Base-by-base conservation (phyloP, 2,888 invertebrate genomes). In the Choreutis nemorana region DNA sequence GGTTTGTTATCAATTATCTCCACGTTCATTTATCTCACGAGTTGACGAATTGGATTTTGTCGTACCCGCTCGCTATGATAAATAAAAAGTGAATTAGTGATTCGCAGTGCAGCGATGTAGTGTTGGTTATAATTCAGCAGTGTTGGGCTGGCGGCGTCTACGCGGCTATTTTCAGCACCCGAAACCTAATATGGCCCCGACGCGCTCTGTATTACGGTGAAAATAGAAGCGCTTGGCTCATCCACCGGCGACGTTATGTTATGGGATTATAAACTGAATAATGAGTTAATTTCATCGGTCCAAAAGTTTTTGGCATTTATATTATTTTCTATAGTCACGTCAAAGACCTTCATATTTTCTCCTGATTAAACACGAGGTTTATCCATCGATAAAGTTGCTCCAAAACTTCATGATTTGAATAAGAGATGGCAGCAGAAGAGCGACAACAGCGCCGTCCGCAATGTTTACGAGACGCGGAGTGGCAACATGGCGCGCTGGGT, bases 401-500 rank as follows among this genome's bases (percentile, higher is more conserved):
- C 35, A 37, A 32, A n/a, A n/a, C n/a, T n/a, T n/a, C n/a, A n/a
- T n/a, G 34, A 36, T 14, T 29, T 36, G 58, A 61, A 59, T 51
- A 58, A 70, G 54, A 67, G 50, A 73, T 70, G 72, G 61, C 60
- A 50, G 57, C 41, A 37, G 40, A 47, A 34, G 36, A 39, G 61
- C 68, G 71, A 67, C 45, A 47, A 50, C 59, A 68, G 78, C 78
- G 73, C 73, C 65, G 37, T 36, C 31, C 31, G 37, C 41, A 39
- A 29, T 31, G 26, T 27, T 30, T 31, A 14, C 25, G 39, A 55
- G 48, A 58, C 44, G 50, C 43, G 45, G 48, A 39, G 60, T 68
- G 73, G 68, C 77, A 84, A 83, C 64, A 85, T 85, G 84, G 84
- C 83, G 68, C 83, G 72, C 66, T 70, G 59, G 70, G 66, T 65